phyloP scores from a whole-genome alignment of 2,797 vertebrate genomes.

The Sebastes paucispinis region DNA sequence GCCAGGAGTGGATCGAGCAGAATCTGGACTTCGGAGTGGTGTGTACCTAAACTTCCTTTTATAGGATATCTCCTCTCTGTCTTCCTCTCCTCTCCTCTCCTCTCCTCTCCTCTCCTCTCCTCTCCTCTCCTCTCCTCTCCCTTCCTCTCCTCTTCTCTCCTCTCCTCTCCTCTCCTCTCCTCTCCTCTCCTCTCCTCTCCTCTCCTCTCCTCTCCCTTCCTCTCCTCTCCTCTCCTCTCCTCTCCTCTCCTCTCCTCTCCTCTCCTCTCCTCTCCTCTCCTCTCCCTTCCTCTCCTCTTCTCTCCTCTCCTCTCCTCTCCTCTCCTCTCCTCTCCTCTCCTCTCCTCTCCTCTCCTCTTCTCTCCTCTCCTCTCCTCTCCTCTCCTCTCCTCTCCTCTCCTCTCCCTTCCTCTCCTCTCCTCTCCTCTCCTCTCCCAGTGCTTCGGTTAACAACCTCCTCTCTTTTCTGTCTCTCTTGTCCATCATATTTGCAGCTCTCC shows the following conservation, averaged over 20 bases:
- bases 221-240: background rate
- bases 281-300: background rate
- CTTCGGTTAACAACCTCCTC: background rate
- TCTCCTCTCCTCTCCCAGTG: background rate
- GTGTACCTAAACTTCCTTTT: slow-evolving; percentile 15
- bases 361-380: background rate
- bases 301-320: too few relatives aligned
- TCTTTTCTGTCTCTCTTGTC: slow-evolving; percentile 2
- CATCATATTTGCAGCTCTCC: slow-evolving; percentile 13
- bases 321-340: background rate
- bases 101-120: too few relatives aligned
- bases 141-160: background rate
- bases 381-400: background rate
- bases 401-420: background rate
- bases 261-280: background rate
- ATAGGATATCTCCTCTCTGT: too few relatives aligned
- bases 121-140: background rate
- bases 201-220: background rate
- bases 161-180: background rate
- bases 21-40: slow-evolving; percentile 97
- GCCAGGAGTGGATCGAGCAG: slow-evolving; percentile 96
- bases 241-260: background rate
- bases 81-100: background rate
- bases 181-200: background rate
- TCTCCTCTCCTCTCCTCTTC: too few relatives aligned